Evolutionary conservation across 2,888 invertebrate genomes (phyloP).

Genomic region (Dryobotodes eremita): DNA sequence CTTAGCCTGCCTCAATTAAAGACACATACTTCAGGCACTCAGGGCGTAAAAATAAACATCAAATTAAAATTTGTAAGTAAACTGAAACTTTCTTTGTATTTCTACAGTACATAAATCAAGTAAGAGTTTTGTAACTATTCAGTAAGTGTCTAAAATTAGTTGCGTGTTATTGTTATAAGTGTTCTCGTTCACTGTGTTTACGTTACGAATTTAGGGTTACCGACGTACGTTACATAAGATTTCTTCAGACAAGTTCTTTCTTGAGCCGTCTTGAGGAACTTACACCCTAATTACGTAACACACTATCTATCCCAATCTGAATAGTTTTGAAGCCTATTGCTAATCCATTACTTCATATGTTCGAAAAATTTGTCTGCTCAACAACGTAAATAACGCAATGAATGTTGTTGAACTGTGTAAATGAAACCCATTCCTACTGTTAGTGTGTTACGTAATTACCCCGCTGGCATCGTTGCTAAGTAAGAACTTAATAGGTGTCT

Average conservation of each 20-base stretch:
- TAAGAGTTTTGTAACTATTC: constrained; percentile 62
- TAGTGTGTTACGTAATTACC: no score
- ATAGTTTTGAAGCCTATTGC: no score
- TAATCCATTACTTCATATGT: no score
- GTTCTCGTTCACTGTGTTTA: constrained; percentile 60
- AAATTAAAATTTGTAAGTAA: neutral
- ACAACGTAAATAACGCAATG: no score
- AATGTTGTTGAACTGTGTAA: no score
- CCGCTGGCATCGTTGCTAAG: neutral
- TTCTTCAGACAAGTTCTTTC: neutral
- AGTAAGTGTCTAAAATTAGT: constrained; percentile 68
- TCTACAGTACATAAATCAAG: constrained; percentile 62
- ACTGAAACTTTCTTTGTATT: constrained; percentile 41
- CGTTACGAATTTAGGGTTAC: constrained; percentile 54
- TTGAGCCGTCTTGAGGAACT: neutral
- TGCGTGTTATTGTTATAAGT: constrained; percentile 66
- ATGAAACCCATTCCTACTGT: no score
- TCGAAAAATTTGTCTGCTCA: no score
- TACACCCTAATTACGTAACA: no score
- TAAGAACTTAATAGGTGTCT: neutral
- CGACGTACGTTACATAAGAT: constrained; percentile 12
- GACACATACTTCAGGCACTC: neutral
- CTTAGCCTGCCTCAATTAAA: neutral
- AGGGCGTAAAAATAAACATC: neutral
- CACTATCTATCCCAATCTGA: no score